Conservation (phyloP, 2,113 vertebrate genomes). For the Equus quagga region DNA sequence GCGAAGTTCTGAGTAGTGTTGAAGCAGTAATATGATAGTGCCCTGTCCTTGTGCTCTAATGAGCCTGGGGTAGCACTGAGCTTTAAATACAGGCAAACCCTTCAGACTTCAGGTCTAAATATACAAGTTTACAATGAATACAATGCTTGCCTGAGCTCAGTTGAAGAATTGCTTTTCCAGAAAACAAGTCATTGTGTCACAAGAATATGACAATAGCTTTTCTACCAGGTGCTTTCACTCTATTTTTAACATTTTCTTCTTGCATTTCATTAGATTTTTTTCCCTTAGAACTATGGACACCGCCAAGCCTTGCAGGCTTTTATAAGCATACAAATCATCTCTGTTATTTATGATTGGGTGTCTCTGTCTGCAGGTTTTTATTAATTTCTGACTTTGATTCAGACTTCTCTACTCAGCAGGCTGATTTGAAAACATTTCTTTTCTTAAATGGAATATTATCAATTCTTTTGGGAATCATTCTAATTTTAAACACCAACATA, state of each 20-base stretch:
- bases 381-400: constrained; percentile 78
- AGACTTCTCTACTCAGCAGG: constrained; percentile 25
- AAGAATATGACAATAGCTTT: constrained; percentile 44
- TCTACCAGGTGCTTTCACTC: constrained; percentile 59
- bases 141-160: constrained; percentile 69
- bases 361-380: constrained; percentile 51
- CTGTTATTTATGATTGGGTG: constrained; percentile 65
- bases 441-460: constrained; percentile 75
- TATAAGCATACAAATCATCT: constrained; percentile 55
- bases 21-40: constrained; percentile 65
- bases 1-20: constrained; percentile 59
- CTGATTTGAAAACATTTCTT: constrained; percentile 73
- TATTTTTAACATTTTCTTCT: constrained; percentile 59
- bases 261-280: constrained; percentile 70
- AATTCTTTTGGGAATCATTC: constrained; percentile 73
- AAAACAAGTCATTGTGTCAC: constrained; percentile 76
- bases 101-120: constrained; percentile 40
- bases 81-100: constrained; percentile 64
- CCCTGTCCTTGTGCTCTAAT: constrained; percentile 61
- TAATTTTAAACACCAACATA: constrained; percentile 73
- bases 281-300: constrained; percentile 19
- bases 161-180: constrained; percentile 73
- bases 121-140: constrained; percentile 39
- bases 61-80: background rate
- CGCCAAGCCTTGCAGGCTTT: constrained; percentile 44